Conservation (phyloP, 2,888 invertebrate species). For the Caenorhabditis sp. region DNA sequence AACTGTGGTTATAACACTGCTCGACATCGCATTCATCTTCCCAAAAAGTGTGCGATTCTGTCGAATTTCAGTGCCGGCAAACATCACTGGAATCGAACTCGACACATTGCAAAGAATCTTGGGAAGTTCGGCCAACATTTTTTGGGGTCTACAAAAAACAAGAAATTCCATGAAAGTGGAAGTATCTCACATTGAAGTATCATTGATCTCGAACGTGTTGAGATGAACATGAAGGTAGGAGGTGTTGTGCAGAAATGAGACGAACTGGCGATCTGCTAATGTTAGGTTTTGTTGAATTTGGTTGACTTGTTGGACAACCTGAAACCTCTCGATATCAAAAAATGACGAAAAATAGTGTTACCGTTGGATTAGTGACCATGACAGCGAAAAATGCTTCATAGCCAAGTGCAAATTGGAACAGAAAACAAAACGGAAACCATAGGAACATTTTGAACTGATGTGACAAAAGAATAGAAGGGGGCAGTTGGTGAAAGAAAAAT, state of each 20-base stretch:
- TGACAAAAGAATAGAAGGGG: neutral
- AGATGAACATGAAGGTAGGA: conserved; percentile 19
- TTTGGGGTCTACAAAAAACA: conserved; percentile 10
- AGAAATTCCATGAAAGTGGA: neutral
- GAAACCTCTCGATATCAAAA: too few species aligned
- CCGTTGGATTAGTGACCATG: conserved; percentile 32
- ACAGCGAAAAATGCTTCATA: conserved; percentile 26
- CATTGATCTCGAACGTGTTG: conserved; percentile 15
- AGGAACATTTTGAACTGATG: neutral
- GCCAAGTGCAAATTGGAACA: neutral
- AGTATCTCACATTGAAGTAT: neutral
- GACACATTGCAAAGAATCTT: conserved; percentile 33
- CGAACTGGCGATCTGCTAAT: conserved; percentile 20
- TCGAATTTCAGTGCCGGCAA: conserved; percentile 19
- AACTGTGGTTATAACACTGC: conserved; percentile 27
- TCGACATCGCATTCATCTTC: conserved; percentile 32
- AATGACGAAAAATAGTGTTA: neutral
- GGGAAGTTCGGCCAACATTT: conserved; percentile 23
- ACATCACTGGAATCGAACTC: conserved; percentile 22
- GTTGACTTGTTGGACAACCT: conserved; percentile 31
- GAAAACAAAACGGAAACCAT: too few species aligned
- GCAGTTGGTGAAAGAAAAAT: neutral
- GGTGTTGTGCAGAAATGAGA: conserved; percentile 24
- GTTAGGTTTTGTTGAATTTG: conserved; percentile 26
- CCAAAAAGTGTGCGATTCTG: conserved; percentile 29